A percentile compares a stretch with the other conserved stretches of the same genome.
These are phyloP conservation scores for Drosophila simulans DNA, from an alignment of 1,140 invertebrate species.

Conservation along the genomic window DNA sequence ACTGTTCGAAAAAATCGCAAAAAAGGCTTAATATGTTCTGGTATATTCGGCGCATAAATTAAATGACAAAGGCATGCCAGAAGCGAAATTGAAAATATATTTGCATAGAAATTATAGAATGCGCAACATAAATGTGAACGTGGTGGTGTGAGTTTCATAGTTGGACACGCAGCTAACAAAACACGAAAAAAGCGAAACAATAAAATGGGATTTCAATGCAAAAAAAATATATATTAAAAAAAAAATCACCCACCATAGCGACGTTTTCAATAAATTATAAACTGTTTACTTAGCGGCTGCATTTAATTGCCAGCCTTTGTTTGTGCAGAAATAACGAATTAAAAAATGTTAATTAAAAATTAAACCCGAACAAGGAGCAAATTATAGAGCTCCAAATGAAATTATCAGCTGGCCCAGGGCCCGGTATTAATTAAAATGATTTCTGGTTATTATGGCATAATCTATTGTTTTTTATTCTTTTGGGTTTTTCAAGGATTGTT, in stretches of 20 bases:
- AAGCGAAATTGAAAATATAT: slow-evolving; percentile 67
- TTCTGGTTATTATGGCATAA: slow-evolving; percentile 45
- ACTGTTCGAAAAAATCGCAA: slow-evolving; percentile 56
- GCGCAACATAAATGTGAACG: slow-evolving; percentile 65
- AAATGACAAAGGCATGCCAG: slow-evolving; percentile 72
- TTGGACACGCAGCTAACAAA: slow-evolving; percentile 61
- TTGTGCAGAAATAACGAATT: slow-evolving; percentile 51
- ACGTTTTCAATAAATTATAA: slow-evolving; percentile 68
- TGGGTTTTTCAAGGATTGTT: slow-evolving; percentile 11
- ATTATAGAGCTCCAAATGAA: slow-evolving; percentile 53
- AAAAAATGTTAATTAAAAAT: slow-evolving; percentile 44
- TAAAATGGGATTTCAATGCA: slow-evolving; percentile 25
- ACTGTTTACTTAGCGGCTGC: slow-evolving; percentile 64
- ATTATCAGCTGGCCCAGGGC: slow-evolving; percentile 55
- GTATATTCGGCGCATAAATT: slow-evolving; percentile 59
- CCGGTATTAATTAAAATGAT: slow-evolving; percentile 70
- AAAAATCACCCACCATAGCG: slow-evolving; percentile 12
- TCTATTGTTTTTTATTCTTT: not conserved
- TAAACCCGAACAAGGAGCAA: slow-evolving; percentile 40
- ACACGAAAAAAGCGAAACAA: slow-evolving; percentile 42
- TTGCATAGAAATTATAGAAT: slow-evolving; percentile 68
- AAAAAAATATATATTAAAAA: slow-evolving; percentile 7
- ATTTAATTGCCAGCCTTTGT: slow-evolving; percentile 75
- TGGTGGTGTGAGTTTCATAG: slow-evolving; percentile 51
- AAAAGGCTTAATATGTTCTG: slow-evolving; percentile 46